Evolutionary conservation across 2,797 vertebrate genomes (phyloP), one percentile per base, ranked within the genome.

Genomic region (Neosilurus hyrtlii): DNA sequence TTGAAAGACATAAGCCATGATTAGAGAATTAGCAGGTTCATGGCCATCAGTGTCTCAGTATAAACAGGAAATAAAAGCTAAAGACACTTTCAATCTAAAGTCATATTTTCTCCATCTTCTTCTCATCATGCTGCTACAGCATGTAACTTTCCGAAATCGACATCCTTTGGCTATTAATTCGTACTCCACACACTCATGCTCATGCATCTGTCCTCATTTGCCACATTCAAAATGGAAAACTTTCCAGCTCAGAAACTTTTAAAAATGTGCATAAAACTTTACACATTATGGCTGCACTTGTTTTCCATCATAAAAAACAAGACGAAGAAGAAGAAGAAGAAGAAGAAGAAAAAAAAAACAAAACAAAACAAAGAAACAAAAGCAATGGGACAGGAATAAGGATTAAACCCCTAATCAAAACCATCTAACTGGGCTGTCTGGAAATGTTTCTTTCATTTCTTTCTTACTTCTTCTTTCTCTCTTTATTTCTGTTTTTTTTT

Each of bases 201-300:
- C 15, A 35, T 3, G 6, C 65, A 59, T 61, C 65, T 56, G 49
- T 67, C 61, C 72, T 52, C 67, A 82, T 54, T 82, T 43, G 56
- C 61, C 49, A 76, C 2, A 4, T 22, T 76, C 30, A 14, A 70
- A 86, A 77, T 82, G 82, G 79, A 72, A 82, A 85, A 76, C 79
- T 68, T 82, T 74, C 75, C 79, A 81, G 75, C 76, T 82, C 82
- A 79, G 79, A 85, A 82, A 66, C 59, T 65, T 85, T 83, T 80
- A 62, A 82, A 79, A 84, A 68, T 70, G 54, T 24, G 37, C 63
- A 83, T 86, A 81, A 85, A 83, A 85, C 80, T 87, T 89, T 84
- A 87, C 72, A 67, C 76, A 85, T 84, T 85, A 90, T 59, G 72
- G 85, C 85, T 80, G 83, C 86, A 83, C 85, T 88, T 88, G 77